A percentile compares a stretch with the other conserved stretches of the same genome.
These are phyloP conservation scores for Anguilla marmorata DNA, from an alignment of 2,797 vertebrate genomes.

Conservation along the genomic window DNA sequence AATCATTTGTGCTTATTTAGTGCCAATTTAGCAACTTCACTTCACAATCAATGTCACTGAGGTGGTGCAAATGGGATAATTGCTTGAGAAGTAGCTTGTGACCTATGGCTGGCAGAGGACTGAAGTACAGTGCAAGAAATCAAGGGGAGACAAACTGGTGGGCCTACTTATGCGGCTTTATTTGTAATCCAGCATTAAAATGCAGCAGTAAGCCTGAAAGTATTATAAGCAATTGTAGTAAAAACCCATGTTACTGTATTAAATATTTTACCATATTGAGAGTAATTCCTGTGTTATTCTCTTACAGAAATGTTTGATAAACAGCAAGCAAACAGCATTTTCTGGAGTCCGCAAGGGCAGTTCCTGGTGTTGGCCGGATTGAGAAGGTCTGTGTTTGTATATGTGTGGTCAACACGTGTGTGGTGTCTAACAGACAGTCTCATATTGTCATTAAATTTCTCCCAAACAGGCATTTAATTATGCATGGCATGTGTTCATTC, in stretches of 20 bases:
- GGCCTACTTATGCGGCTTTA: too few species aligned
- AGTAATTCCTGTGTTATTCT: neutral
- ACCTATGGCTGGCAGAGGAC: too few species aligned
- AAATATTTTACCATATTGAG: neutral
- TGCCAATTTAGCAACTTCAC: too few species aligned
- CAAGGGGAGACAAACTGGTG: too few species aligned
- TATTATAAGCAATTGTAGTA: neutral
- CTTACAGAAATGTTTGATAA: constrained; percentile 91
- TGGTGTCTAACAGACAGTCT: neutral
- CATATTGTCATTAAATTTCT: neutral
- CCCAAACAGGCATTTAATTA: neutral
- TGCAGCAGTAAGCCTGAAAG: too few species aligned
- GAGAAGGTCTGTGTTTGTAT: constrained; percentile 82
- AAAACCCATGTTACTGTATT: neutral
- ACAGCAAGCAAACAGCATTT: constrained; percentile 98
- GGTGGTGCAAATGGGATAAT: too few species aligned
- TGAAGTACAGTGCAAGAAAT: too few species aligned
- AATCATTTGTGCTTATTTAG: too few species aligned
- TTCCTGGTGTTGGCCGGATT: constrained; percentile 94
- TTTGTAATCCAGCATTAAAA: too few species aligned
- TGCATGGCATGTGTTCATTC: neutral
- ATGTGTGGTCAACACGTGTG: constrained; percentile 57
- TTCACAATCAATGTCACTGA: too few species aligned
- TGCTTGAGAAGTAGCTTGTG: too few species aligned
- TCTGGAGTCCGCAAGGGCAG: constrained; percentile 99